These are phyloP conservation scores for Trinorchestia longiramus DNA, from an alignment of 1,140 invertebrate genomes.

Conservation along the genomic window DNA sequence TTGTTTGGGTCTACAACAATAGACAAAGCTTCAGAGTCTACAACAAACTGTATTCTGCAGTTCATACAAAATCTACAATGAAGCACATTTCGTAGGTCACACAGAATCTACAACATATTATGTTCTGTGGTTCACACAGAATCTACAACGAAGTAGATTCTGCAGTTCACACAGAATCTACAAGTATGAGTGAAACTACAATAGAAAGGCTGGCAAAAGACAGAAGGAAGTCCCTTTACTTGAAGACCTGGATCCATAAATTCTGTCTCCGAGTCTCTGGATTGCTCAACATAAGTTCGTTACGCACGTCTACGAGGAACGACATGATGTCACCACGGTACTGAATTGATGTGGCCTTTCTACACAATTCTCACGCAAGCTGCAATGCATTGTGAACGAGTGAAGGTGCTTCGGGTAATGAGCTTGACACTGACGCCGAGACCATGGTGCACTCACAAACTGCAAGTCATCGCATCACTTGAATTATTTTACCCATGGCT, in stretches of 20 bases:
- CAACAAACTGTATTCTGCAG: too few species aligned
- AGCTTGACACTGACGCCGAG: neutral
- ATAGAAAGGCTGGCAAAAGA: neutral
- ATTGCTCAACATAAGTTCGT: conserved; percentile 1
- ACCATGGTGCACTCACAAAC: neutral
- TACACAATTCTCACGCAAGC: neutral
- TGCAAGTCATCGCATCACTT: neutral
- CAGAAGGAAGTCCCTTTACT: neutral
- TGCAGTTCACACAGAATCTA: neutral
- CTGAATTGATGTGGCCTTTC: conserved; percentile 6
- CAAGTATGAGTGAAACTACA: neutral
- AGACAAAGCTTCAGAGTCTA: too few species aligned
- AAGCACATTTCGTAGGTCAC: too few species aligned
- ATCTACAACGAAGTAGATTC: neutral
- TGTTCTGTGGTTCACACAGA: too few species aligned
- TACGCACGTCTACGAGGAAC: neutral
- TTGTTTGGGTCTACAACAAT: too few species aligned
- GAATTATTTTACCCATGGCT: neutral
- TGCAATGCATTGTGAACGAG: neutral
- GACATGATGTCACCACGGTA: neutral
- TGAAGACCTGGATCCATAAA: neutral
- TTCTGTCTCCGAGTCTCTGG: neutral
- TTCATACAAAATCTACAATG: too few species aligned
- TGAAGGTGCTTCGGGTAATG: neutral
- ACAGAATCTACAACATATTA: too few species aligned